These are phyloP conservation scores for Balearica regulorum DNA, from an alignment of 2,797 vertebrate species.

Conservation along the genomic window DNA sequence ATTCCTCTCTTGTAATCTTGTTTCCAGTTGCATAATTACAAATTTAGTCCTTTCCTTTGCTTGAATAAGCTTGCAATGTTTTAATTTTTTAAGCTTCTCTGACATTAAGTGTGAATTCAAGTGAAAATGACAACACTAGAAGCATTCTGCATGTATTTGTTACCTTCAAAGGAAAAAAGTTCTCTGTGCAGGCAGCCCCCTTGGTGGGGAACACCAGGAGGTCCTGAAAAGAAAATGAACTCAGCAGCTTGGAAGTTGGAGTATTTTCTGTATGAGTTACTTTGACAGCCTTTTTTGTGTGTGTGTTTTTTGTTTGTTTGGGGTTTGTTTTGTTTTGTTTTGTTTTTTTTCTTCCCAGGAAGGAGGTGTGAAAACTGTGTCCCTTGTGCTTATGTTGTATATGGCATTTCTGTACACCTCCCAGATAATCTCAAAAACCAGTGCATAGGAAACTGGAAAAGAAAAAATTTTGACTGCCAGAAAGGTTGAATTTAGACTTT, in stretches of 20 bases:
- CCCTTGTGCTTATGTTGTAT: background rate
- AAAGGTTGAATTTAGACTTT: background rate
- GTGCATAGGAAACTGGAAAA: background rate
- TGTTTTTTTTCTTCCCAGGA: background rate
- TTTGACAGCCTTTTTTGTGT: background rate
- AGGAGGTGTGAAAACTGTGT: background rate
- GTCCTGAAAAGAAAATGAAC: background rate
- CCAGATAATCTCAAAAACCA: background rate
- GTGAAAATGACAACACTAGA: background rate
- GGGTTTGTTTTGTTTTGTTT: no score
- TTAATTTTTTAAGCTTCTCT: background rate
- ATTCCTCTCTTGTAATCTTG: background rate
- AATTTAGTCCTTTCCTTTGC: background rate
- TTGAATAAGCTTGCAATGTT: background rate
- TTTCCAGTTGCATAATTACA: background rate
- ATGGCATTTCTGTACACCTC: background rate
- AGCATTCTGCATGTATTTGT: background rate
- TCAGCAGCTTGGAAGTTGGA: background rate
- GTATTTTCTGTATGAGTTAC: background rate
- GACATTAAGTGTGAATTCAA: background rate
- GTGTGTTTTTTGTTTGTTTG: no score
- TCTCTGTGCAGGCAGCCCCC: fast-evolving
- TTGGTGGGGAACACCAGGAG: background rate
- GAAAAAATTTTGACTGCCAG: background rate
- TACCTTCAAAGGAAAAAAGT: background rate